Conservation (phyloP, 2,113 vertebrate species). For the Erpornis zantholeuca region DNA sequence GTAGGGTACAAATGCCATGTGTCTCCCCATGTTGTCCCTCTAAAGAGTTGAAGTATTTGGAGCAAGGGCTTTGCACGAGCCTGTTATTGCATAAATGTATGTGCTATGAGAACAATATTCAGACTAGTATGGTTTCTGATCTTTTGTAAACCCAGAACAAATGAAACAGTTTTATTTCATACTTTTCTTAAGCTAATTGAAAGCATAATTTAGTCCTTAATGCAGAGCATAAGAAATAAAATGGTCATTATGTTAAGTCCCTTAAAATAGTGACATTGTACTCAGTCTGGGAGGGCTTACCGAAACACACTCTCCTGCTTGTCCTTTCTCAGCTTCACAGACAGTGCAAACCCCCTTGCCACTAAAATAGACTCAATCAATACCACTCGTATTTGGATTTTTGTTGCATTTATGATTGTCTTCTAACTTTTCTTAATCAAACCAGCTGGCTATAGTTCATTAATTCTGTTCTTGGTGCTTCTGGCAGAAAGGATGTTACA, state of each 20-base stretch:
- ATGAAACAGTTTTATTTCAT: not conserved
- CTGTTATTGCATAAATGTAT: rapidly evolving
- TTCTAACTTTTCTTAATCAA: not conserved
- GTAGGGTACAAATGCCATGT: not conserved
- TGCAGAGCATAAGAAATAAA: not conserved
- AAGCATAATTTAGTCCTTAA: not conserved
- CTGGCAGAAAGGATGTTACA: not conserved
- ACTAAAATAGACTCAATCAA: not conserved
- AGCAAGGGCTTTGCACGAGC: not conserved
- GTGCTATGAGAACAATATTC: not conserved
- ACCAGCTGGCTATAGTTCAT: not conserved
- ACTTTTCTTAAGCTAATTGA: not conserved
- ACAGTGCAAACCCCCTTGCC: not conserved
- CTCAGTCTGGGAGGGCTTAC: not conserved
- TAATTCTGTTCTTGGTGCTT: not conserved
- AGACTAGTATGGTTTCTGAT: not conserved
- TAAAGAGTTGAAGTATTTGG: not conserved
- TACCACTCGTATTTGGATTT: not conserved
- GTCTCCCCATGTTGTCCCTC: rapidly evolving
- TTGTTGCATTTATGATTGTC: not conserved
- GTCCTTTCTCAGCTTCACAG: not conserved
- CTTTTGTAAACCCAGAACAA: not conserved
- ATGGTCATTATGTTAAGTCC: not conserved
- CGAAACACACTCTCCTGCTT: not conserved
- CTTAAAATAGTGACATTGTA: not conserved